Evolutionary conservation across 2,113 vertebrate genomes (phyloP), one percentile per base, ranked within the genome.

Genomic region (Catagonus wagneri): DNA sequence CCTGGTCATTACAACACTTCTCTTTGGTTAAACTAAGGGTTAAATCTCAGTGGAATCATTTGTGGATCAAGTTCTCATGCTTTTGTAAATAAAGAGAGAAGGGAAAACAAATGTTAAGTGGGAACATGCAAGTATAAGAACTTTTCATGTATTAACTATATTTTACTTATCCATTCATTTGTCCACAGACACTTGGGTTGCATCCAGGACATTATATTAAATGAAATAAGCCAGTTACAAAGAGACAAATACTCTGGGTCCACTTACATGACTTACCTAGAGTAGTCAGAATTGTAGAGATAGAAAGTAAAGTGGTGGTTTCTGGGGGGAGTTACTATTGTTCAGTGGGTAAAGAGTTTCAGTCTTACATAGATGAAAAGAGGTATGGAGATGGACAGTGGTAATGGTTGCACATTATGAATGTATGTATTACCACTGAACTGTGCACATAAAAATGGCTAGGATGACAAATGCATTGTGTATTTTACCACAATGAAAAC

Each of bases 51-150:
- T 68, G 34, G 20, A 94, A 89, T 85, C 23, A 72, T 27, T 39
- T 94, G n/a, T 89, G 6, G 11, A 34, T 95, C 23, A 52, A 72
- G 20, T 83, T 85, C 27, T 58, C 50, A 27, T 25, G 16, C 56
- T 85, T 95, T 71, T 75, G 3, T 78, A 90, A 83, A n/a, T 61
- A 93, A 89, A 85, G 68, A 79, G 4, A 22, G 13, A 13, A 93
- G 17, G 15, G 65, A 3, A 20, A 74, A 23, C 52, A 68, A 79
- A 71, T 88, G 80, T 61, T 61, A 94, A 89, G 65, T 69, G 75
- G 25, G 15, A 22, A 34, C 20, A 10, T 72, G 13, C 79, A 56
- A 91, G 72, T 23, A 2, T 69, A 79, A 39, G 71, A 84, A 56
- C 56, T 58, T 79, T 75, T 52, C 25, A 16, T 36, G 16, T 92